Percentiles rank a stretch among this genome's conserved stretches.
Evolutionary conservation across 2,797 vertebrate genomes (phyloP).

Genomic region (Clamator glandarius): DNA sequence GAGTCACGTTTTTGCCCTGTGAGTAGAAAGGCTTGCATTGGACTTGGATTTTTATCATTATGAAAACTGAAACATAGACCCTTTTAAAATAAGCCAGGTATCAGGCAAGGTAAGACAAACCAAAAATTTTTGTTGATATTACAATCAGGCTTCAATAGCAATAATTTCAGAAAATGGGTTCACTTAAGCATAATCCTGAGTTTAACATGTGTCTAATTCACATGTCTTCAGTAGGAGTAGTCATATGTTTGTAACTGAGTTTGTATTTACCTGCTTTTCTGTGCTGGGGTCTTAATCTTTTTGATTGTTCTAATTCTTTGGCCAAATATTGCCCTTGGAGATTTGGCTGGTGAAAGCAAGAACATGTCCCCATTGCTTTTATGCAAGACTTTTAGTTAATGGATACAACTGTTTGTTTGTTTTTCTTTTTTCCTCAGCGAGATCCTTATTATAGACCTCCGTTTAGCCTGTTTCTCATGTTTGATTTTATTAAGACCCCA

Average conservation of each 20-base stretch:
- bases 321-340: neutral
- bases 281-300: neutral
- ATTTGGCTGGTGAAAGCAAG: neutral
- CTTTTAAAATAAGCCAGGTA: constrained; percentile 47
- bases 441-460: neutral
- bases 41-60: constrained; percentile 35
- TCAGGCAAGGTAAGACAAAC: constrained; percentile 55
- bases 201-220: neutral
- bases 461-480: neutral
- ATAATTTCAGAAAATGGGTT: neutral
- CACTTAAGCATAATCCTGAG: neutral
- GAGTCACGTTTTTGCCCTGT: neutral
- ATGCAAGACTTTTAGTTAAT: neutral
- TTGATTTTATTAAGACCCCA: constrained; percentile 4
- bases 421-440: neutral
- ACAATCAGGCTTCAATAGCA: neutral
- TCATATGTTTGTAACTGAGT: neutral
- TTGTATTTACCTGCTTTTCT: constrained; percentile 3
- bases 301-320: neutral
- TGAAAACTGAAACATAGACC: constrained; percentile 13
- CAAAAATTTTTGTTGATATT: constrained; percentile 20
- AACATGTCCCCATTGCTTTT: neutral
- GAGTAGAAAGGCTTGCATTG: neutral
- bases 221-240: neutral
- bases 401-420: neutral